phyloP scores from a whole-genome alignment of 2,888 invertebrate species.

The Ypsolopha sequella region DNA sequence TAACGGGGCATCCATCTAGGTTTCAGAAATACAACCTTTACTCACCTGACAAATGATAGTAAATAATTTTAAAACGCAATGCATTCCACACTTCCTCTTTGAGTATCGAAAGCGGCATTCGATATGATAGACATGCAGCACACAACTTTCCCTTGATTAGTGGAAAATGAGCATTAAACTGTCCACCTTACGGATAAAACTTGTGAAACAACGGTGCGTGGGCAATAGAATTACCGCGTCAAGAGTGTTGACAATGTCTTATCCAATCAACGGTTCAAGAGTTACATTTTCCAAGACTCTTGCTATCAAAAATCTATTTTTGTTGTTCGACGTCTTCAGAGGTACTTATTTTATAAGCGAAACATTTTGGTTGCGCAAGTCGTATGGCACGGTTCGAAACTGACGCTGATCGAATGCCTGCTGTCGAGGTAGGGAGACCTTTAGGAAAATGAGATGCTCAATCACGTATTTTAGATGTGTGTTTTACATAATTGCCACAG shows the following conservation, averaged over 20 bases:
- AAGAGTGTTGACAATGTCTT: slow-evolving; percentile 20
- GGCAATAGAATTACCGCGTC: slow-evolving; percentile 17
- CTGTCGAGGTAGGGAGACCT: slow-evolving; percentile 1
- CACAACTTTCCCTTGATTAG: slow-evolving; percentile 60
- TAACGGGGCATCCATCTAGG: too few relatives aligned
- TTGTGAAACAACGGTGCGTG: slow-evolving; percentile 27
- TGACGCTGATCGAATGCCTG: neutral
- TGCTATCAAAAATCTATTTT: neutral
- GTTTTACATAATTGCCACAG: slow-evolving; percentile 26
- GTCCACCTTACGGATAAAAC: slow-evolving; percentile 41
- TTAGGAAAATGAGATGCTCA: slow-evolving; percentile 9
- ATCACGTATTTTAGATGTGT: slow-evolving; percentile 21
- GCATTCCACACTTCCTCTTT: slow-evolving; percentile 46
- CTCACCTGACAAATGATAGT: neutral
- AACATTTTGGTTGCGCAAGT: neutral
- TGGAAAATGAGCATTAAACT: slow-evolving; percentile 56
- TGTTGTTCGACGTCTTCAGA: neutral
- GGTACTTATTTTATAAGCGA: neutral
- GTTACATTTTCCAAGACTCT: neutral
- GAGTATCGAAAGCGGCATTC: slow-evolving; percentile 58
- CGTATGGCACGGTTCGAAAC: neutral
- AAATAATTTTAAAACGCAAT: slow-evolving; percentile 10
- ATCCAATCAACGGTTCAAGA: neutral
- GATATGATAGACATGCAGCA: slow-evolving; percentile 50
- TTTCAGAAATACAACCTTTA: too few relatives aligned